Base-by-base conservation (phyloP, 2,113 vertebrate genomes). In the Chaetops frenatus region DNA sequence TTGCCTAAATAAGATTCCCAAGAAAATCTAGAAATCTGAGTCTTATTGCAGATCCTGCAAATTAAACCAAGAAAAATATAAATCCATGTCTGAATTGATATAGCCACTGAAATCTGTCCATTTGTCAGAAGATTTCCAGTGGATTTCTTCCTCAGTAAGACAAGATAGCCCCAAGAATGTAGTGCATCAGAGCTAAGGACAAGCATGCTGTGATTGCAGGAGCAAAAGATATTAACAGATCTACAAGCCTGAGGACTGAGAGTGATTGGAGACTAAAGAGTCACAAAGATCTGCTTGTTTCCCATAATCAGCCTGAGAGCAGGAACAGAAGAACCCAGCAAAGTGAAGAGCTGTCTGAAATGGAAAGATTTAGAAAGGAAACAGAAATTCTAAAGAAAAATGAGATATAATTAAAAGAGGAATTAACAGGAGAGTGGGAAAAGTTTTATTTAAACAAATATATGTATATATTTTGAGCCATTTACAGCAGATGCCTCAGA, bases 121-220 rank as follows among this genome's bases (percentile, higher is more conserved):
- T 87, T 72, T 82, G 28, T 88, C 35, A 38, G 54, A 53, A 81
- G 53, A 90, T 72, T 47, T 90, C 0, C 2, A 42, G 9, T 73
- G 56, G 38, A 51, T 64, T 93, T 93, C 71, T 86, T 62, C 48
- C 35, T 82, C 45, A 45, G n/a, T 87, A 36, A 89, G 67, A 62
- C 64, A 77, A 82, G 62, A 82, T 57, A 93, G 42, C 79, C 91
- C 31, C 62, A 73, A 91, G 92, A 62, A 80, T 21, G 35, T 62
- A 89, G 61, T 80, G 28, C 29, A 83, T 90, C 87, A 95, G 54
- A 86, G 33, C 62, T 81, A 85, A 94, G 38, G 57, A 95, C 65
- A 94, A 97, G 89, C 35, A 80, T 20, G n/a, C 20, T 77, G 57
- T 65, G 81, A 94, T 15, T 77, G 66, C 42, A 85, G 45, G 45